phyloP scores from a whole-genome alignment of 2,888 invertebrate genomes.

The Eulithis prunata region DNA sequence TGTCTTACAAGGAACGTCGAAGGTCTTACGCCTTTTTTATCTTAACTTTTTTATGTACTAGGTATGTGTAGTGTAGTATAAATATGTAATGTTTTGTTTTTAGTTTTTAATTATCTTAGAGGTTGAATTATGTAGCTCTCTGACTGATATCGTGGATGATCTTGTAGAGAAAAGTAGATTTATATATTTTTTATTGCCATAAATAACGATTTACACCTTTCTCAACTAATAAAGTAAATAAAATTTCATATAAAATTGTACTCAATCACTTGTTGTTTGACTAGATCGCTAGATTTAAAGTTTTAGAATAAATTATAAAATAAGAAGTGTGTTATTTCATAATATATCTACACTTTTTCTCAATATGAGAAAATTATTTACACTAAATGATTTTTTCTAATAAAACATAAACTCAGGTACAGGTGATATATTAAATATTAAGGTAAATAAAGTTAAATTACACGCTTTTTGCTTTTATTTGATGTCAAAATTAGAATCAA shows the following conservation, averaged over 20 bases:
- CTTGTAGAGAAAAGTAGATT: background rate
- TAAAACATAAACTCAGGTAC: no score
- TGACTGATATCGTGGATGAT: background rate
- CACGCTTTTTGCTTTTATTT: background rate
- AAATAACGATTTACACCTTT: no score
- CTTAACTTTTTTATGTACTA: background rate
- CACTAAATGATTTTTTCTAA: no score
- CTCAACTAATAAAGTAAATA: no score
- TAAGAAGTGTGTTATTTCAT: constrained; percentile 7
- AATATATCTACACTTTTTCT: no score
- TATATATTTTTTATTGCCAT: no score
- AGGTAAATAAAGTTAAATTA: constrained; percentile 11
- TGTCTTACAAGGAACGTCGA: no score
- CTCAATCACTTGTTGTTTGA: constrained; percentile 5
- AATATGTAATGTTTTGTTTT: no score
- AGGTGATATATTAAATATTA: background rate
- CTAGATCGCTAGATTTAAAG: constrained; percentile 5
- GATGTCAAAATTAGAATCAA: background rate
- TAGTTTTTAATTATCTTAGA: background rate
- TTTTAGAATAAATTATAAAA: constrained; percentile 13
- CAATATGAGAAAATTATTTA: no score
- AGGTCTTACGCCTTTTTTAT: background rate
- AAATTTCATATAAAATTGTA: background rate
- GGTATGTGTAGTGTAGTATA: background rate
- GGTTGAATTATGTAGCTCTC: background rate